Base-by-base conservation (phyloP, 2,888 invertebrate genomes). In the Tholera decimalis region DNA sequence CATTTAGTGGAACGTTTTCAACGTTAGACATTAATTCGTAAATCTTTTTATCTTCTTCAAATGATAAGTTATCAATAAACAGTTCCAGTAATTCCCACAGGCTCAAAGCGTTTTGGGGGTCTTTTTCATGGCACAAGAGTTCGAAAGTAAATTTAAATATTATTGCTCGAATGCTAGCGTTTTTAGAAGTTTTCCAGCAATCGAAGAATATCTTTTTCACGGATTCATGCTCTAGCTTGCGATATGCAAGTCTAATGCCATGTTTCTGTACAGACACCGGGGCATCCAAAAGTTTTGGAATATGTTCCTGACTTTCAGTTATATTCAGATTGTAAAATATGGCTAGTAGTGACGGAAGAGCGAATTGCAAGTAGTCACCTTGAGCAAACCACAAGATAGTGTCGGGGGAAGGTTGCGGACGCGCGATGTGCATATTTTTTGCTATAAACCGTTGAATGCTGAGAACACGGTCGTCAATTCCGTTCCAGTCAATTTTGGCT, bases 231-330 rank as follows among this genome's bases (percentile, higher is more conserved):
- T 86, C 80, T 22, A 92, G 74, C 69, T 89, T 91, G 7, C 55
- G 64, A 64, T 89, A 89, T 28, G 90, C 89, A 37, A 91, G 68
- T 37, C 92, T 87, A 50, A 93, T 89, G 0, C 89, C 91, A 73
- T 92, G 92, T 75, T 93, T 93, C 75, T 93, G 93, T 37, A 93
- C 66, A 6, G 93, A 92, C 2, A 92, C 92, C 11, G 89, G 91
- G 4, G 88, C 79, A 79, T 90, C 82, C 11, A 91, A 66, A 55
- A 93, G 69, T 64, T 86, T 84, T 3, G 84, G 84, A 43, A 93
- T 82, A 67, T 85, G 81, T 60, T 84, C 76, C 43, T 75, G 80
- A 54, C 85, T 85, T 43, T 81, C 61, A 15, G 60, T 50, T n/a
- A 67, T 43, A 64, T 82, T 88, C 73, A 92, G 70, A 71, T 93